Conservation (phyloP, 1,140 invertebrate genomes). For the Prorops nasuta region DNA sequence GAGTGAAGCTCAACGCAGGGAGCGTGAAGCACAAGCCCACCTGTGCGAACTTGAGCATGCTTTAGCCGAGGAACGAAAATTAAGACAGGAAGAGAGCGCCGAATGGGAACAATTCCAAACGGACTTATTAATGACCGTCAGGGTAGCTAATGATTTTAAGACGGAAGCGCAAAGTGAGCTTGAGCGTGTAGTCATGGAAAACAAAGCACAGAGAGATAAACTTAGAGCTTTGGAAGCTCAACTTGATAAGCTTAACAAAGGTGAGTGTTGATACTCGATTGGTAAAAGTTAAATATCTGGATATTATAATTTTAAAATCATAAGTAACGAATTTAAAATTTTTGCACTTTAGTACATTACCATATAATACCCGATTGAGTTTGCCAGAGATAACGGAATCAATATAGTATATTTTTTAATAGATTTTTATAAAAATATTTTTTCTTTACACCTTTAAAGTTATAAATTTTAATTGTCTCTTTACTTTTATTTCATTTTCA, state of each 20-base stretch:
- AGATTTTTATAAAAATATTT: too few species aligned
- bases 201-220: slow-evolving; percentile 77
- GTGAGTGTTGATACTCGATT: slow-evolving; percentile 60
- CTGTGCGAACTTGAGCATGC: slow-evolving; percentile 60
- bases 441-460: too few species aligned
- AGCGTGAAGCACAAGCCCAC: slow-evolving; percentile 61
- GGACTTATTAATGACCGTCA: slow-evolving; percentile 87
- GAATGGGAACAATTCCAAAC: slow-evolving; percentile 94
- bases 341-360: too few species aligned
- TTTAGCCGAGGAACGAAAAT: slow-evolving; percentile 61
- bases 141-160: slow-evolving; percentile 94
- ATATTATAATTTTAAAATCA: too few species aligned
- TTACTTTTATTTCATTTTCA: slow-evolving; percentile 25
- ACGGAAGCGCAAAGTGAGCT: slow-evolving; percentile 81
- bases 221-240: slow-evolving; percentile 74
- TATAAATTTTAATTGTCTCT: slow-evolving; percentile 15
- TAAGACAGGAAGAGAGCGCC: slow-evolving; percentile 64
- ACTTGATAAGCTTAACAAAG: slow-evolving; percentile 72
- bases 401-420: too few species aligned
- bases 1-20: slow-evolving; percentile 66
- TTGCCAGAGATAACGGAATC: too few species aligned
- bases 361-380: too few species aligned
- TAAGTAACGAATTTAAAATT: too few species aligned
- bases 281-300: too few species aligned
- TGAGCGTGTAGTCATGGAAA: slow-evolving; percentile 79